Evolutionary conservation across 1,140 invertebrate species (phyloP).

Genomic region (Oryctes rhinoceros): DNA sequence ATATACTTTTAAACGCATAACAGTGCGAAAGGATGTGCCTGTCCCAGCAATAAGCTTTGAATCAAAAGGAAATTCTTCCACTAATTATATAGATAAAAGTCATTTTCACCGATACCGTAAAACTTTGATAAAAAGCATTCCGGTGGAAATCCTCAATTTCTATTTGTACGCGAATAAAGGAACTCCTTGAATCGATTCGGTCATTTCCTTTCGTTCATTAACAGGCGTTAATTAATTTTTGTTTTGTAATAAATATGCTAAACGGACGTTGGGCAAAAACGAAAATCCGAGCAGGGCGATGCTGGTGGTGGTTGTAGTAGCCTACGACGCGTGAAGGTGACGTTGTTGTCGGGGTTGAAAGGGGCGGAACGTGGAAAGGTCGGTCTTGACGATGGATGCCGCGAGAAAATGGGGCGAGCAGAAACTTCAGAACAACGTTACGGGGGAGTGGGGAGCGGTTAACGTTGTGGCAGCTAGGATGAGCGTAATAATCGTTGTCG

Average conservation of each 20-base stretch:
- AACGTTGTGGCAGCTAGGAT: neutral
- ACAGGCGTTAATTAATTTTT: constrained; percentile 33
- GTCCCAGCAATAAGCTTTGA: no score
- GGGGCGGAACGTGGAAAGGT: neutral
- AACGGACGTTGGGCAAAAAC: constrained; percentile 29
- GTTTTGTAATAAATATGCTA: constrained; percentile 34
- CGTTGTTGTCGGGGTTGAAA: neutral
- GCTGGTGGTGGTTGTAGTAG: neutral
- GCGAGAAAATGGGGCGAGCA: neutral
- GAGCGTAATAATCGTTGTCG: constrained; percentile 23
- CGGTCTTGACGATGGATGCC: neutral
- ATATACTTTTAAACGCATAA: no score
- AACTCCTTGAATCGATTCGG: neutral
- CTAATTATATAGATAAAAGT: neutral
- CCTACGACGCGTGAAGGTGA: constrained; percentile 19
- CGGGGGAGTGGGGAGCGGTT: neutral
- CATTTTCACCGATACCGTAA: neutral
- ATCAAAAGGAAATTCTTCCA: neutral
- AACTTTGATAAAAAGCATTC: neutral
- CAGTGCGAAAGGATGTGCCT: no score
- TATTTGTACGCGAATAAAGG: neutral
- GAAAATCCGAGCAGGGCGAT: neutral
- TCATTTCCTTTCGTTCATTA: constrained; percentile 22
- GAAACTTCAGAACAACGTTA: neutral
- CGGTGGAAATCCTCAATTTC: constrained; percentile 1